A percentile compares a stretch with the other conserved stretches of the same genome.
These are phyloP conservation scores for Lophius americanus DNA, from an alignment of 2,797 vertebrate genomes.

Conservation along the genomic window DNA sequence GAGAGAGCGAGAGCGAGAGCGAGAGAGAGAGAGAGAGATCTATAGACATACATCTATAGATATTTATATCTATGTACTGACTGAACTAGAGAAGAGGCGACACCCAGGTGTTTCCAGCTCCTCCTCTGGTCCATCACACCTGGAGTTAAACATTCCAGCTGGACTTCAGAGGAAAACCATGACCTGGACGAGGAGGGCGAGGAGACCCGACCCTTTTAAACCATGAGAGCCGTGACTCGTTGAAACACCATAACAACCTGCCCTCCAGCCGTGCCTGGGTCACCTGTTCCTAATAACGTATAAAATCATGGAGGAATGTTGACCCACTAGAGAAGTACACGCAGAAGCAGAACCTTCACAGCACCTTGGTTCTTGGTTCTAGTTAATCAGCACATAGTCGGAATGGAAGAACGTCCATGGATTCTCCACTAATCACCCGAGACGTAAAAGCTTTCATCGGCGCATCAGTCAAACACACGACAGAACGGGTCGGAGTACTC, in stretches of 20 bases:
- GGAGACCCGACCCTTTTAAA: constrained; percentile 23
- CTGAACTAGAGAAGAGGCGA: constrained; percentile 15
- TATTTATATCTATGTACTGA: too few relatives aligned
- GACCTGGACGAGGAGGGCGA: constrained; percentile 31
- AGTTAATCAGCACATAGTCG: too few relatives aligned
- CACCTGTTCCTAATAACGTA: too few relatives aligned
- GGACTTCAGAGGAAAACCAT: constrained; percentile 30
- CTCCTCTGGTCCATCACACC: neutral
- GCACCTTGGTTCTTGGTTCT: too few relatives aligned
- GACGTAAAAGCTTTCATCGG: neutral
- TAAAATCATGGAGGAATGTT: too few relatives aligned
- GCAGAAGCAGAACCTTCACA: too few relatives aligned
- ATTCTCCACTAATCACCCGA: too few relatives aligned
- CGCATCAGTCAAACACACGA: neutral
- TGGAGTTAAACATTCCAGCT: constrained; percentile 61
- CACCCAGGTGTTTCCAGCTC: constrained; percentile 43
- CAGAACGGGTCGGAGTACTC: constrained; percentile 50
- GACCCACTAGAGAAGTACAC: too few relatives aligned
- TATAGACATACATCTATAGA: too few relatives aligned
- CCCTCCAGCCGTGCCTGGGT: neutral
- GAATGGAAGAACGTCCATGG: too few relatives aligned
- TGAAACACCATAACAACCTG: constrained; percentile 21
- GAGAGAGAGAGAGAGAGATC: too few relatives aligned
- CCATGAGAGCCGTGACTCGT: constrained; percentile 16
- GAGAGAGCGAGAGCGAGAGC: neutral